Percentiles rank a stretch among this genome's conserved stretches.
Evolutionary conservation across 2,888 invertebrate species (phyloP).

Genomic region (Ormyrus labotus): DNA sequence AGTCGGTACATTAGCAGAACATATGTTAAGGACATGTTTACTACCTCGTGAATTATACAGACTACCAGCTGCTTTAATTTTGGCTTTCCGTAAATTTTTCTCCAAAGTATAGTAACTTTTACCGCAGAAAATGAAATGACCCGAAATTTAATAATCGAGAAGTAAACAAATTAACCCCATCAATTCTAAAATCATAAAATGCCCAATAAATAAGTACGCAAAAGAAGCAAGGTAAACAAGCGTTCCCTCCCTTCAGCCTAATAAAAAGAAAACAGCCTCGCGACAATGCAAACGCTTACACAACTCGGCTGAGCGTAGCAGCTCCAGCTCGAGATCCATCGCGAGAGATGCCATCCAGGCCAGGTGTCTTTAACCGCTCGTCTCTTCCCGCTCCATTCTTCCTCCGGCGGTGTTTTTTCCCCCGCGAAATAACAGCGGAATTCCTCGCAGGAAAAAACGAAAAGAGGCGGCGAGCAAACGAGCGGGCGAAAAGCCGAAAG

Average conservation of each 20-base stretch:
- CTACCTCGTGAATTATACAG: slow-evolving; percentile 21
- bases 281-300: slow-evolving; percentile 12
- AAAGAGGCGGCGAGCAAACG: no score
- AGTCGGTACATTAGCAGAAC: neutral
- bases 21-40: slow-evolving; percentile 35
- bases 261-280: neutral
- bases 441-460: neutral
- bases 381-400: neutral
- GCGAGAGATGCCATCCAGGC: neutral
- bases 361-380: slow-evolving; percentile 16
- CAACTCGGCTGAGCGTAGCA: neutral
- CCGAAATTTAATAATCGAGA: no score
- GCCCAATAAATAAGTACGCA: neutral
- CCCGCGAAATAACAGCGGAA: slow-evolving; percentile 41
- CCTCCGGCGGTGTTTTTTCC: slow-evolving; percentile 12
- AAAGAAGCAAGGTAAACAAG: neutral
- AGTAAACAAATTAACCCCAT: no score
- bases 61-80: slow-evolving; percentile 3
- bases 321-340: no score
- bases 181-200: no score
- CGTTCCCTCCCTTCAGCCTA: no score
- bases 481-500: neutral
- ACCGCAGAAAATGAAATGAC: no score
- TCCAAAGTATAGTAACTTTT: neutral
- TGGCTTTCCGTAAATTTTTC: slow-evolving; percentile 18